phyloP scores from a whole-genome alignment of 1,140 invertebrate species.

The Eurytemora carolleeae region DNA sequence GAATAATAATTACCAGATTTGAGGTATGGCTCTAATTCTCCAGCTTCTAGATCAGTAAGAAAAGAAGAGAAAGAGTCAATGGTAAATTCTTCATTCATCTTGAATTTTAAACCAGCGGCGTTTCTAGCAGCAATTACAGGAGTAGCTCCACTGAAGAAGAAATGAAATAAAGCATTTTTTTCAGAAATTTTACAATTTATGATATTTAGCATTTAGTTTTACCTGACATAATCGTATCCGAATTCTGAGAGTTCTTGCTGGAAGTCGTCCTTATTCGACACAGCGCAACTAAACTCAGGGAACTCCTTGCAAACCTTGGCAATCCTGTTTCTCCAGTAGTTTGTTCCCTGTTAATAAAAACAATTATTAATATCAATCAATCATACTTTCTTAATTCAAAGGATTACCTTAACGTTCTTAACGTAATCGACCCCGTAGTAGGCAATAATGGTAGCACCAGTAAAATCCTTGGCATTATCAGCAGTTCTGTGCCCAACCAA shows the following conservation, averaged over 20 bases:
- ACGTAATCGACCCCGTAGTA: constrained; percentile 90
- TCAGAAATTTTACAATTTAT: too few relatives aligned
- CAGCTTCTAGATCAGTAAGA: constrained; percentile 58
- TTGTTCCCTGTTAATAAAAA: too few relatives aligned
- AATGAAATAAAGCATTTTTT: too few relatives aligned
- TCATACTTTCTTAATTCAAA: constrained; percentile 27
- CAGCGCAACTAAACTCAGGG: constrained; percentile 56
- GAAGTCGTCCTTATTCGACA: constrained; percentile 80
- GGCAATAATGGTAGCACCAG: constrained; percentile 66
- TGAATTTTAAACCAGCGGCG: constrained; percentile 64
- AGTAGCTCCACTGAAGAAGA: constrained; percentile 69
- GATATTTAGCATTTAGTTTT: too few relatives aligned
- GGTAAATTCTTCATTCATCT: constrained; percentile 72
- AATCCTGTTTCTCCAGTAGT: constrained; percentile 96
- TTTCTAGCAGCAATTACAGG: constrained; percentile 66
- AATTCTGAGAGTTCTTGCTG: constrained; percentile 81
- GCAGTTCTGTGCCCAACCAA: constrained; percentile 69
- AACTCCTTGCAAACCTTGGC: constrained; percentile 82
- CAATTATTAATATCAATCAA: too few relatives aligned
- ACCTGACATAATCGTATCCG: constrained; percentile 67
- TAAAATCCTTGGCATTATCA: constrained; percentile 65
- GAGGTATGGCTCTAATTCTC: constrained; percentile 67
- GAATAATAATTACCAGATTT: too few relatives aligned
- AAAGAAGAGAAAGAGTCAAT: constrained; percentile 51
- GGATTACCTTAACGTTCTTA: constrained; percentile 93